These are phyloP conservation scores for Tanytarsus gracilentus DNA, from an alignment of 2,888 invertebrate genomes.

Conservation along the genomic window DNA sequence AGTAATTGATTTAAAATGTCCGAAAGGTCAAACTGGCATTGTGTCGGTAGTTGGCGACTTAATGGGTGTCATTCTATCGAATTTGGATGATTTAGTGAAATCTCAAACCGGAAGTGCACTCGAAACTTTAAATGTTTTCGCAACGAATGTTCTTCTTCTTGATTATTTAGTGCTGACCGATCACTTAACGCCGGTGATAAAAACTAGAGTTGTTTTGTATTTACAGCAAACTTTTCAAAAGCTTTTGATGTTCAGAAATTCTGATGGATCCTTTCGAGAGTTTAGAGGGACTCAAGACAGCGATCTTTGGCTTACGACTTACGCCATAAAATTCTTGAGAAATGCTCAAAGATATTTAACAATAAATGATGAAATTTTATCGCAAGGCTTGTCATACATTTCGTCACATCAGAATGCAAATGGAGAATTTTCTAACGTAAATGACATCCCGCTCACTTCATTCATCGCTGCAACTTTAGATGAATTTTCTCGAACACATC, in stretches of 20 bases:
- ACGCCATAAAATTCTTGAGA: constrained; percentile 61
- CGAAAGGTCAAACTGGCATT: background rate
- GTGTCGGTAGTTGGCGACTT: constrained; percentile 55
- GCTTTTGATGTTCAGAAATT: constrained; percentile 57
- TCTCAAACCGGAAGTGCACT: constrained; percentile 73
- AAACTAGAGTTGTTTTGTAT: background rate
- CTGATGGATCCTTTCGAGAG: constrained; percentile 62
- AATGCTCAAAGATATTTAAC: constrained; percentile 48
- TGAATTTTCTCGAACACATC: background rate
- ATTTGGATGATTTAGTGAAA: constrained; percentile 55
- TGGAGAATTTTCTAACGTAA: background rate
- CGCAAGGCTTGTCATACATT: constrained; percentile 32
- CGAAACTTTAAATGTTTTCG: constrained; percentile 69
- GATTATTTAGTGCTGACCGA: constrained; percentile 44
- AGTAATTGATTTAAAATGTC: background rate
- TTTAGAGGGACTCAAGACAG: constrained; percentile 59
- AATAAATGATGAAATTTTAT: constrained; percentile 46
- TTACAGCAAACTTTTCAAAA: constrained; percentile 54
- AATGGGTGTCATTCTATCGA: constrained; percentile 57
- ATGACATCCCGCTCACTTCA: background rate
- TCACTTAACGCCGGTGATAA: background rate
- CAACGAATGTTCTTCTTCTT: constrained; percentile 62
- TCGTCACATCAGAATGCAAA: background rate
- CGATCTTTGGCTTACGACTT: constrained; percentile 67
- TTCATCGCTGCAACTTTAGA: background rate